A percentile compares a stretch with the other conserved stretches of the same genome.
Conservation (phyloP, 2,113 vertebrate species). For the Cinclus mexicanus region DNA sequence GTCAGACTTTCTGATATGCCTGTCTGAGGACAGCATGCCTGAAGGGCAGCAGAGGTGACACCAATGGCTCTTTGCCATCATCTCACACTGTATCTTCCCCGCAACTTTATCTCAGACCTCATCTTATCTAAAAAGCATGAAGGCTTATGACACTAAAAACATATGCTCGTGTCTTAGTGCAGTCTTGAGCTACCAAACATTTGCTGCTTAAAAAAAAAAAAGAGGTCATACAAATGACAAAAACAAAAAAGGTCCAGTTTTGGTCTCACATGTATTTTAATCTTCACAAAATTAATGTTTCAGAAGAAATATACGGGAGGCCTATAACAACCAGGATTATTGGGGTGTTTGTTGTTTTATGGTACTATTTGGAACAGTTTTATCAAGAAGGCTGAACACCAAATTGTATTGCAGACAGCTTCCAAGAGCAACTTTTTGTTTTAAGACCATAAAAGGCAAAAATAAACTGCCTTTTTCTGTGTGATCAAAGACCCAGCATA, state of each 20-base stretch:
- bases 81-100: background rate
- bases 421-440: slow-evolving; percentile 57
- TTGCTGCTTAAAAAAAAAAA: background rate
- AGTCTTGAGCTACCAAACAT: background rate
- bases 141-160: background rate
- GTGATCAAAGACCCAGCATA: slow-evolving; percentile 53
- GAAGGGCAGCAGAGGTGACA: background rate
- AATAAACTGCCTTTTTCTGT: slow-evolving; percentile 49
- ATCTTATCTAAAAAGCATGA: background rate
- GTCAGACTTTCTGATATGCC: background rate
- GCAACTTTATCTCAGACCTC: background rate
- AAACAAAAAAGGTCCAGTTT: background rate
- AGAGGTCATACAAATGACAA: background rate
- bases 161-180: background rate
- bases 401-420: slow-evolving; percentile 13
- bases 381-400: background rate
- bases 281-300: background rate
- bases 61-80: background rate
- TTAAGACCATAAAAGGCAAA: slow-evolving; percentile 28
- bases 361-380: background rate
- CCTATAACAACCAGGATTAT: background rate
- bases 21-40: background rate
- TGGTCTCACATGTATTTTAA: background rate
- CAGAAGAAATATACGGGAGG: background rate
- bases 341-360: background rate